Conservation (phyloP, 2,113 vertebrate genomes). For the Cephalopholis sonnerati region DNA sequence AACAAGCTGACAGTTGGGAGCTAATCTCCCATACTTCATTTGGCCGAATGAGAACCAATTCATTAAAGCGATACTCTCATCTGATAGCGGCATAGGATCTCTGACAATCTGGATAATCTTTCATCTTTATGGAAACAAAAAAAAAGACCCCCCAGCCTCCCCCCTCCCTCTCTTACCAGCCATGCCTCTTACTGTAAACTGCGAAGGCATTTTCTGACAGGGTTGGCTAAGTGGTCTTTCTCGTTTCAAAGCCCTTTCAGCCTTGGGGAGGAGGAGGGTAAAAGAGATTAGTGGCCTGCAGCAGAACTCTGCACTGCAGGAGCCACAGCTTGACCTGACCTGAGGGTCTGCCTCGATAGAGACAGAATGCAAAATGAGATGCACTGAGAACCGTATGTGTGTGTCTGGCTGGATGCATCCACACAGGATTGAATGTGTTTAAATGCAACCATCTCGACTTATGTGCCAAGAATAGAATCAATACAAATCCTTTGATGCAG, state of each 20-base stretch:
- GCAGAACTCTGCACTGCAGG: constrained; percentile 60
- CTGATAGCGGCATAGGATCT: constrained; percentile 64
- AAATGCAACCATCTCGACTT: not conserved
- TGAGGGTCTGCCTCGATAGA: constrained; percentile 26
- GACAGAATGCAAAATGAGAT: constrained; percentile 54
- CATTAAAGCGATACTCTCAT: constrained; percentile 67
- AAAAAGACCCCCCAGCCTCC: not conserved
- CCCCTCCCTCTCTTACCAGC: not conserved
- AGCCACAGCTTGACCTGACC: constrained; percentile 67
- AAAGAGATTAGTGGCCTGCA: constrained; percentile 69
- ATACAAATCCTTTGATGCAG: not conserved
- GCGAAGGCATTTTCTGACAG: constrained; percentile 59
- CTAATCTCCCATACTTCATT: constrained; percentile 77
- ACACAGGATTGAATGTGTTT: not conserved
- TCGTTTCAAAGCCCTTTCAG: constrained; percentile 58
- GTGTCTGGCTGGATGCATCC: not conserved
- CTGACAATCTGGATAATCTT: constrained; percentile 75
- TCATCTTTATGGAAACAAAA: constrained; percentile 65
- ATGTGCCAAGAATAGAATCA: not conserved
- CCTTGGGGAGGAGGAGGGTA: constrained; percentile 54
- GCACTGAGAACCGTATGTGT: not conserved
- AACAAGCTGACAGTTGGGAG: constrained; percentile 69
- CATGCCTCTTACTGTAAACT: constrained; percentile 49
- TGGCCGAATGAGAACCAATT: constrained; percentile 66
- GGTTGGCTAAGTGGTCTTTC: constrained; percentile 67